Conservation (phyloP, 2,888 invertebrate species). For the Chymomyza amoena region DNA sequence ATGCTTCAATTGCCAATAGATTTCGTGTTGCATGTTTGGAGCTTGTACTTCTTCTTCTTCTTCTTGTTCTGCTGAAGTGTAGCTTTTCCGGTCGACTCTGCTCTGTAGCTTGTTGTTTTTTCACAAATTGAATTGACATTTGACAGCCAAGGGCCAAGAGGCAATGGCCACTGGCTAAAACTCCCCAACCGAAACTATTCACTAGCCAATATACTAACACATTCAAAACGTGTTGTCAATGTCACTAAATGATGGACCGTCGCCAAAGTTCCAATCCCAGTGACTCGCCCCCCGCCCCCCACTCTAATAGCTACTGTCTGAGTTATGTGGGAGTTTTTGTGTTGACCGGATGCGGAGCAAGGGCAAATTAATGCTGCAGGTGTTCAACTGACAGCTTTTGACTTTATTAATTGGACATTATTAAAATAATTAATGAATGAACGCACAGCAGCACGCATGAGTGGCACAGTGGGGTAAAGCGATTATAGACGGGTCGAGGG, state of each 20-base stretch:
- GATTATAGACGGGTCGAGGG: background rate
- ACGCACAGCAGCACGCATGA: background rate
- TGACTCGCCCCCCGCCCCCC: background rate
- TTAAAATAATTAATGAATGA: conserved; percentile 11
- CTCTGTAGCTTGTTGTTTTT: conserved; percentile 6
- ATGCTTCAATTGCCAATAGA: conserved; percentile 8
- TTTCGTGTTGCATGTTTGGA: background rate
- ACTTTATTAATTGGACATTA: conserved; percentile 12
- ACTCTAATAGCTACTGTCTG: background rate
- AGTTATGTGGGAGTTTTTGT: background rate
- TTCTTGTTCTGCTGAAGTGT: background rate
- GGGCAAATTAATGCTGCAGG: conserved; percentile 6
- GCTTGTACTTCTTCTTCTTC: background rate
- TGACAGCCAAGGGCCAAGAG: conserved; percentile 11
- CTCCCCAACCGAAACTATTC: background rate
- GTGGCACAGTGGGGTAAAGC: background rate
- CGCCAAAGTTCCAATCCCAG: background rate
- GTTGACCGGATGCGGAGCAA: background rate
- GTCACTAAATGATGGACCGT: conserved; percentile 1
- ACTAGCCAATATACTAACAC: background rate
- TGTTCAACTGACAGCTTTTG: conserved; percentile 11
- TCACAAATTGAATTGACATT: conserved; percentile 25
- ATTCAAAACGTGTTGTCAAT: conserved; percentile 6
- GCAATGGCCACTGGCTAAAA: background rate
- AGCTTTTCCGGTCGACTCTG: background rate